Evolutionary conservation across 2,113 vertebrate genomes (phyloP).

Genomic region (Brienomyrus brachyistius): DNA sequence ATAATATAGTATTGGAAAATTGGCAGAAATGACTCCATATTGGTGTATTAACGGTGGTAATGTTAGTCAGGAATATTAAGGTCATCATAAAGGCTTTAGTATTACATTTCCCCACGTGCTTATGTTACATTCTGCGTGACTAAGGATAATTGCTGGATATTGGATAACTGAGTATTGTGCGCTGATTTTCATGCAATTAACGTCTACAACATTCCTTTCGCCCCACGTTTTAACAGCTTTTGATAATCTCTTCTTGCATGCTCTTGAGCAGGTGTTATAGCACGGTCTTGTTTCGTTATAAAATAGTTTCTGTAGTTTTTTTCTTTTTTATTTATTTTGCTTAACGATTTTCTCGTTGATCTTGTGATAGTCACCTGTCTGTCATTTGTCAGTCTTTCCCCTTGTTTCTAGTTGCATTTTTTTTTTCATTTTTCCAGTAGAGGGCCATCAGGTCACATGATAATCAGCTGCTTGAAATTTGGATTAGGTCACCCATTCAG

Average conservation of each 20-base stretch:
- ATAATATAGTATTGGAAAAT: background rate
- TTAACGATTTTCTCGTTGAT: background rate
- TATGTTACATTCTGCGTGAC: background rate
- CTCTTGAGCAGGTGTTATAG: background rate
- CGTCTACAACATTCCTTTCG: background rate
- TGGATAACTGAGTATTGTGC: background rate
- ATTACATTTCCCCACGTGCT: background rate
- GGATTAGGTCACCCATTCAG: background rate
- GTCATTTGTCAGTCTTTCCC: background rate
- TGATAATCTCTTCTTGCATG: background rate
- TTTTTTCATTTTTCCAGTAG: constrained; percentile 8
- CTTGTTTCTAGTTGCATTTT: background rate
- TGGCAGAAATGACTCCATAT: background rate
- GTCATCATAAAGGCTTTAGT: background rate
- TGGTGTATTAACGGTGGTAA: background rate
- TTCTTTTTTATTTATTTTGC: background rate
- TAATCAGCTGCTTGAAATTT: constrained; percentile 31
- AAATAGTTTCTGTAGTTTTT: background rate
- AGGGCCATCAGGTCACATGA: constrained; percentile 22
- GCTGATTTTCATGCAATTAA: background rate
- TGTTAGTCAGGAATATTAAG: background rate
- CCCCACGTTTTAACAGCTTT: background rate
- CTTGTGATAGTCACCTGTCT: background rate
- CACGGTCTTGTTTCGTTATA: background rate
- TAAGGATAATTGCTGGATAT: background rate